A percentile compares a stretch with the other conserved stretches of the same genome.
Evolutionary conservation across 2,888 invertebrate species (phyloP).

Genomic region (Thelaira solivaga): DNA sequence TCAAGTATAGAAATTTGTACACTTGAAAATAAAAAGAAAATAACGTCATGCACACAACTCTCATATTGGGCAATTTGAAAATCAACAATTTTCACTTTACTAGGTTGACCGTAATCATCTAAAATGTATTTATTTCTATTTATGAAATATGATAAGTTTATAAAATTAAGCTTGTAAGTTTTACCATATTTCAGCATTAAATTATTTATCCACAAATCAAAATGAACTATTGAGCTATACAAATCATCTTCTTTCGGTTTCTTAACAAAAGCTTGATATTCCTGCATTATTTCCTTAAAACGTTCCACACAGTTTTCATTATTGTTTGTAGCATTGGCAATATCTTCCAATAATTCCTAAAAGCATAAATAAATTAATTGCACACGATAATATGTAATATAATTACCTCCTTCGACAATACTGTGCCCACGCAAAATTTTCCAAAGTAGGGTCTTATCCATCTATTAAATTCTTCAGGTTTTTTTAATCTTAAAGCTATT

Average conservation of each 20-base stretch:
- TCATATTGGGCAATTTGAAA: slow-evolving; percentile 79
- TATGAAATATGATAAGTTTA: neutral
- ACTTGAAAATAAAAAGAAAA: slow-evolving; percentile 80
- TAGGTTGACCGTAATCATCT: slow-evolving; percentile 74
- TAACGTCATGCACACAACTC: slow-evolving; percentile 79
- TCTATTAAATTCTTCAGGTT: slow-evolving; percentile 77
- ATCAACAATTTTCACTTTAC: slow-evolving; percentile 80
- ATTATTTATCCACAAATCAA: slow-evolving; percentile 82
- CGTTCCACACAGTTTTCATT: slow-evolving; percentile 64
- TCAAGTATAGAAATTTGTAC: slow-evolving; percentile 77
- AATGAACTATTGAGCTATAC: slow-evolving; percentile 79
- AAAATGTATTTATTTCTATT: slow-evolving; percentile 29
- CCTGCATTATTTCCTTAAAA: slow-evolving; percentile 63
- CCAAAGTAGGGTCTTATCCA: slow-evolving; percentile 75
- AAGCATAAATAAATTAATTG: slow-evolving; percentile 1
- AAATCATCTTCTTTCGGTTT: slow-evolving; percentile 71
- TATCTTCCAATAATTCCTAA: slow-evolving; percentile 64
- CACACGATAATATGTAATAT: no score
- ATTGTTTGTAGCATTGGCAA: slow-evolving; percentile 62
- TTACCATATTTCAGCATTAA: slow-evolving; percentile 79
- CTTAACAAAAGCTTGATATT: slow-evolving; percentile 65
- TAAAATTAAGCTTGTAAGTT: neutral
- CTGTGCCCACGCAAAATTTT: slow-evolving; percentile 67
- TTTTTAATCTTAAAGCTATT: slow-evolving; percentile 78
- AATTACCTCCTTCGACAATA: slow-evolving; percentile 60